These are phyloP conservation scores for Hemaris fuciformis DNA, from an alignment of 2,888 invertebrate genomes.

Conservation along the genomic window DNA sequence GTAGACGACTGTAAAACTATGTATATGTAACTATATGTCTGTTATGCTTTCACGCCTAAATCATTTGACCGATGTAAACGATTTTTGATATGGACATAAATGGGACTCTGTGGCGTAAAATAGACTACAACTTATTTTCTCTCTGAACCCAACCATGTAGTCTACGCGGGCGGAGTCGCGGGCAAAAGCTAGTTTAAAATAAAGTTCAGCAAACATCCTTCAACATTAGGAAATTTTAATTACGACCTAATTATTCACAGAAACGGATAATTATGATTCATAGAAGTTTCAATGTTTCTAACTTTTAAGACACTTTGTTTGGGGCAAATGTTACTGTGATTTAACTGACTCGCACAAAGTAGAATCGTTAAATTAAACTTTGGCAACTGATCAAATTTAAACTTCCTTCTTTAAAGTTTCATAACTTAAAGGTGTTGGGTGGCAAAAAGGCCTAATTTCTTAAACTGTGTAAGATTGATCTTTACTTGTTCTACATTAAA, in stretches of 20 bases:
- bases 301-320: neutral
- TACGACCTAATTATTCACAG: neutral
- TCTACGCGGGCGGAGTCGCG: too few species aligned
- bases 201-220: too few species aligned
- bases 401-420: neutral
- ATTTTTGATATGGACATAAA: too few species aligned
- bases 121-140: too few species aligned
- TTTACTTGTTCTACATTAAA: neutral
- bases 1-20: too few species aligned
- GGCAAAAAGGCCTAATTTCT: constrained; percentile 8
- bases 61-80: too few species aligned
- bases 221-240: neutral
- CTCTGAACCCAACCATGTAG: too few species aligned
- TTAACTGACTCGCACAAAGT: constrained; percentile 16
- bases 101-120: too few species aligned
- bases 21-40: too few species aligned
- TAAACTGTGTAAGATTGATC: neutral
- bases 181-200: too few species aligned
- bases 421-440: constrained; percentile 1
- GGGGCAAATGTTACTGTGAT: constrained; percentile 5
- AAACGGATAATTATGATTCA: neutral
- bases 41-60: too few species aligned
- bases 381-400: constrained; percentile 12
- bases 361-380: constrained; percentile 21
- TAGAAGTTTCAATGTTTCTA: neutral